Base-by-base conservation (phyloP, 2,888 invertebrate species). In the Nymphalis urticae region DNA sequence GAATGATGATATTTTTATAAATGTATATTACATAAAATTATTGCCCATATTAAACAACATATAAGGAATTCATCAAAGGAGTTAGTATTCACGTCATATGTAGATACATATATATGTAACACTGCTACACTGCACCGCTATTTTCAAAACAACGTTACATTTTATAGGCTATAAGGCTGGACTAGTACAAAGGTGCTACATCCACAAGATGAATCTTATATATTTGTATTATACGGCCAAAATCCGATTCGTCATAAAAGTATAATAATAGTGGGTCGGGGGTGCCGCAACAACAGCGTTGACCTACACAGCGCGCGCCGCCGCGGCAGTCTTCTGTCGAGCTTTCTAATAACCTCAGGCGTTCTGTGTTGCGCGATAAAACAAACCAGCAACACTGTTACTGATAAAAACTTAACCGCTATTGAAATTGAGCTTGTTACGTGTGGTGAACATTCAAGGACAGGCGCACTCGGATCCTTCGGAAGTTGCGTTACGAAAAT, bases 241-340 rank as follows among this genome's bases (percentile, higher is more conserved):
- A 90, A 91, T 87, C 88, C 86, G 89, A 92, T 90, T 89, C 89
- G 90, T 92, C 92, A 92, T 92, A 92, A 92, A 92, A 92, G 88
- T 91, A 90, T 91, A 92, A 91, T 91, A 91, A 90, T 91, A 91
- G 92, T 90, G 88, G 91, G 89, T 87, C 86, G 88, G 88, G 87
- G 87, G 84, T 85, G 89, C 90, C 90, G 90, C 90, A 91, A 88
- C 89, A 89, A 88, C 89, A 75, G 84, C 85, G 86, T 87, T 88
- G 90, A 90, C 91, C 90, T 88, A 82, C 76, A 87, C 87, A 88
- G 90, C 91, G 90, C 89, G 89, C 82, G 82, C 82, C 82, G 89
- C 87, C 88, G 89, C 92, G 92, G 90, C 92, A 92, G 92, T 92
- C 90, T 89, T 88, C 87, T 82, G 85, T 85, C 81, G 88, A 86